Conservation (phyloP, 53 echinoderm and acorn worm genomes). For the Holothuria leucospilota region DNA sequence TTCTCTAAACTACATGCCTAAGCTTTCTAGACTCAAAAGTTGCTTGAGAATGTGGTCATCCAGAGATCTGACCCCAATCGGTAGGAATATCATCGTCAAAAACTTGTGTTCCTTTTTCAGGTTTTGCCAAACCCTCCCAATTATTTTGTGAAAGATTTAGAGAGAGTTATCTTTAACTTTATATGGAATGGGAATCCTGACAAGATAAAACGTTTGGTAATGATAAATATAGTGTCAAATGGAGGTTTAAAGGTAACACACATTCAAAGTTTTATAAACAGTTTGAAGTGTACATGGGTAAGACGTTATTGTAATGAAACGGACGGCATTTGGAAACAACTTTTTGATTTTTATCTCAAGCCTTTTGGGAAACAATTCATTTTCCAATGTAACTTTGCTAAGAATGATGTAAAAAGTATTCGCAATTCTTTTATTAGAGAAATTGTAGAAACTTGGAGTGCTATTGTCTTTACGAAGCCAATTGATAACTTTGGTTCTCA, state of each 20-base stretch:
- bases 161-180: too few species aligned
- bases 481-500: too few species aligned
- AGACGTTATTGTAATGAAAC: background rate
- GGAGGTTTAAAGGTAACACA: background rate
- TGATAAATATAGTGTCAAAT: background rate
- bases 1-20: background rate
- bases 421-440: too few species aligned
- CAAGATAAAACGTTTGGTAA: too few species aligned
- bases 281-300: too few species aligned
- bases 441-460: too few species aligned
- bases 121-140: background rate
- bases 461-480: too few species aligned
- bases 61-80: background rate
- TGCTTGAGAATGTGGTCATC: background rate
- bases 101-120: conserved; percentile 4
- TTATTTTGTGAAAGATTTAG: background rate
- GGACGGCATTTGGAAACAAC: background rate
- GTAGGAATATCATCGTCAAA: background rate
- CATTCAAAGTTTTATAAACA: too few species aligned
- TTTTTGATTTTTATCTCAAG: background rate
- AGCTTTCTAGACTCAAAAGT: background rate
- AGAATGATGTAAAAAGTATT: too few species aligned
- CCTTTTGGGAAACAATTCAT: background rate
- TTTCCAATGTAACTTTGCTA: background rate
- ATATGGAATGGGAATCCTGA: too few species aligned